Evolutionary conservation across 1,140 invertebrate species (phyloP), one percentile per base, ranked within the genome.

Genomic region (Prorops nasuta): DNA sequence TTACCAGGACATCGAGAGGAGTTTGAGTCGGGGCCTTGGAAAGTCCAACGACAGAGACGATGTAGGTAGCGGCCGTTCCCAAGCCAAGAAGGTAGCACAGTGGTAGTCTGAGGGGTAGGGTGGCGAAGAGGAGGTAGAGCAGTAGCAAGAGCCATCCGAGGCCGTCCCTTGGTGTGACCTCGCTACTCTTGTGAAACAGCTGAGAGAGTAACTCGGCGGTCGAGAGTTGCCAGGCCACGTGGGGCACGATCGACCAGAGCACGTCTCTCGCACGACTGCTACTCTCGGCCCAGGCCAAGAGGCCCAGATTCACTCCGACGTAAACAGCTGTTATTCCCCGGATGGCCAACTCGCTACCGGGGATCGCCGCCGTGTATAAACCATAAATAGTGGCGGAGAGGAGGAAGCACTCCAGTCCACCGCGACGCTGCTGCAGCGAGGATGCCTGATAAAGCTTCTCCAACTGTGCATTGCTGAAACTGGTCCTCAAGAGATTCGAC

Each of bases 51-150:
- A 86, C 77, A 3, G 81, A 74, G 16, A 80, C 71, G 19, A 87
- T 66, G 58, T 88, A 86, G 10, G 81, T 72, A 2, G 79, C 71
- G 46, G 80, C 83, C 0, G 83, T 84, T 12, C 78, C 78, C 8
- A 84, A 47, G 2, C 84, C 81, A 18, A 88, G 70, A 20, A 81
- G 45, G 12, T 84, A 60, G 63, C 85, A 88, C 46, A 86, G 82
- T 7, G 81, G 74, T 1, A 91, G 66, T 17, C 85, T 80, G 35
- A 94, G 77, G 0, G 92, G 91, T 49, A 94, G 67, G 1, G 90
- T 88, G 24, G 91, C 88, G 67, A 90, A 87, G n/a, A 90, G 84
- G n/a, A 92, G 80, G 64, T 92, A 95, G 51, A 90, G 85, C 39
- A 91, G 70, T n/a, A 94, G 74, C 34, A 92, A 74, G 14, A 87